Evolutionary conservation across 1,140 invertebrate species (phyloP), one percentile per base, ranked within the genome.

Genomic region (Solen grandis): DNA sequence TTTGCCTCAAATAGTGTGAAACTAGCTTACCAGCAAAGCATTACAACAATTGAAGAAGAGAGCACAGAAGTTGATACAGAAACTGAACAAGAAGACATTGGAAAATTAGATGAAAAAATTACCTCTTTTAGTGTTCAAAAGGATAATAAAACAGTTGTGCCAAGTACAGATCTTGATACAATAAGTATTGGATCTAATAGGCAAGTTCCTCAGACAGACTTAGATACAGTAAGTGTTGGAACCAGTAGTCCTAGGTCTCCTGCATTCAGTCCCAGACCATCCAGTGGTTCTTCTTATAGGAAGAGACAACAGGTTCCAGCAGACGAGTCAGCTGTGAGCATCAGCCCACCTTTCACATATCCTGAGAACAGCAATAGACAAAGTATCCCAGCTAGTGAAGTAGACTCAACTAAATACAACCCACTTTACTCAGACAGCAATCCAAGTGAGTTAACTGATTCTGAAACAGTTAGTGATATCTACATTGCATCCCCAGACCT

Each of bases 251-350:
- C 62, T 38, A 63, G 14, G 5, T 54, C 73, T 41, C 36, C 57
- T 0, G 29, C n/a, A 27, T 46, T 46, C 8, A 10, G 8, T 19
- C 19, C 41, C 19, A 19, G 8, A 19, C 19, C 41, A 10, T 19
- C 41, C 8, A 46, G 41, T 46, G 8, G 19, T 8, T 19, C 27
- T 38, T 38, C 63, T 35, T 78, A 78, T 57, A 25, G 27, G 5
- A 78, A 69, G 41, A 33, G 75, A 46, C 75, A 78, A 36, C 75
- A 78, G 55, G 36, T 78, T 38, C 75, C 75, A n/a, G 60, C 36
- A 46, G 38, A 69, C 46, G 29, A 29, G 33, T 57, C 60, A 13
- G 27, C 13, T 3, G 25, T 25, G 1, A 19, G 35, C n/a, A 5
- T 76, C 36, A 31, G 66, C 36, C 38, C 66, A 33, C 65, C 75